phyloP scores from a whole-genome alignment of 2,797 vertebrate species.

The Coccyzus lansbergi region DNA sequence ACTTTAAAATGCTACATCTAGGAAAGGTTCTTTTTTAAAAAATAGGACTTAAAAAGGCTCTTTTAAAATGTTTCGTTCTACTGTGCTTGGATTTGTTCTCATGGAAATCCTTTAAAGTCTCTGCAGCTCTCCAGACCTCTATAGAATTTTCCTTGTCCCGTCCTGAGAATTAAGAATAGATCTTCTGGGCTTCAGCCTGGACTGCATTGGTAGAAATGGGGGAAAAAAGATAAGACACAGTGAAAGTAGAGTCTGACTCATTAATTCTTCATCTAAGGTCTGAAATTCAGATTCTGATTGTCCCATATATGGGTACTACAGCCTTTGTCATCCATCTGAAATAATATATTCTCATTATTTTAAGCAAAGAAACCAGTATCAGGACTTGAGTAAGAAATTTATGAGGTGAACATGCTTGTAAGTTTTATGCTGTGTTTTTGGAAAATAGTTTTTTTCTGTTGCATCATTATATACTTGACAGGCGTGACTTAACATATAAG shows the following conservation, averaged over 20 bases:
- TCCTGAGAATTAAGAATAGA: not conserved
- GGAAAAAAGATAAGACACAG: not conserved
- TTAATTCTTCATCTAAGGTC: not conserved
- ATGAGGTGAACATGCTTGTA: not conserved
- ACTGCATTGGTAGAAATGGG: not conserved
- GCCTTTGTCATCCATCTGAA: not conserved
- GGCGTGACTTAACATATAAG: not conserved
- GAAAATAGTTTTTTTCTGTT: not conserved
- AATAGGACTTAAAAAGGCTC: not conserved
- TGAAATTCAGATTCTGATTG: not conserved
- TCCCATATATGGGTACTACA: not conserved
- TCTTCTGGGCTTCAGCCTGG: not conserved
- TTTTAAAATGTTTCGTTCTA: not conserved
- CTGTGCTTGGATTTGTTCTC: not conserved
- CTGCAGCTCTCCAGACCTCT: not conserved
- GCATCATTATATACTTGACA: not conserved
- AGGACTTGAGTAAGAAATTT: not conserved
- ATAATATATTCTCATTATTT: not conserved
- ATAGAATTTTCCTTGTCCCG: not conserved
- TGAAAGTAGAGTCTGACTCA: not conserved
- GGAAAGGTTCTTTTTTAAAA: not conserved
- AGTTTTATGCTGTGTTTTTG: not conserved
- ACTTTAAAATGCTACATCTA: not conserved
- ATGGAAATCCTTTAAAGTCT: not conserved
- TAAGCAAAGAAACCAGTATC: not conserved